phyloP scores from a whole-genome alignment of 37 sponge, comb jelly and placozoan species.

The Lycopodina hypogea region DNA sequence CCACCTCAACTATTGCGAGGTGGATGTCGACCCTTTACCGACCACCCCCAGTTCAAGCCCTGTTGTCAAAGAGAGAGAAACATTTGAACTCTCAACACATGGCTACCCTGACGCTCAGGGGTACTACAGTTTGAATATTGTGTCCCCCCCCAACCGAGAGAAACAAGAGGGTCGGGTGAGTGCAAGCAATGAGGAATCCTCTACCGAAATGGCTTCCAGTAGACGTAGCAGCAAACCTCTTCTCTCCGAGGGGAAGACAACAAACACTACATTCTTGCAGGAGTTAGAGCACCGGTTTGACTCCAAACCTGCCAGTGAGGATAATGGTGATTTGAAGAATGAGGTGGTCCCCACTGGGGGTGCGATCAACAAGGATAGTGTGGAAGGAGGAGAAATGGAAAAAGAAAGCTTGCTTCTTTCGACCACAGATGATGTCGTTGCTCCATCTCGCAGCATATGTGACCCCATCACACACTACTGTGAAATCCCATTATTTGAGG shows the following conservation, averaged over 20 bases:
- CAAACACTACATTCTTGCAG: not conserved
- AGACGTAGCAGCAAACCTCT: not conserved
- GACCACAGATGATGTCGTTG: too few species aligned
- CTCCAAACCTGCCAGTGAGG: too few species aligned
- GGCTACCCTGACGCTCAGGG: constrained; percentile 7
- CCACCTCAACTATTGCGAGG: constrained; percentile 3
- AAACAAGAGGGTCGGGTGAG: not conserved
- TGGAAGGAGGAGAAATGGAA: too few species aligned
- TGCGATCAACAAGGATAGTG: too few species aligned
- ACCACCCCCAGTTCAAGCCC: too few species aligned
- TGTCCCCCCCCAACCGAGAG: not conserved
- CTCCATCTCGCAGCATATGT: too few species aligned
- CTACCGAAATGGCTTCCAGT: not conserved
- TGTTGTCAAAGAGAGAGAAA: not conserved
- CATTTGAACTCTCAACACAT: not conserved
- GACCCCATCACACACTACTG: too few species aligned
- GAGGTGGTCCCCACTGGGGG: too few species aligned
- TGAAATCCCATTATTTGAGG: too few species aligned
- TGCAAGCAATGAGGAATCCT: not conserved
- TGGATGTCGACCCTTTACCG: not conserved
- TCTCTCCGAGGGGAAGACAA: not conserved
- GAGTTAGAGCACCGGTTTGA: not conserved
- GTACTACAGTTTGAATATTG: not conserved
- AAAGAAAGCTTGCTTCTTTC: too few species aligned
- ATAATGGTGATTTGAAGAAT: too few species aligned